Evolutionary conservation across 2,888 invertebrate species (phyloP).

Genomic region (Ochropacha duplaris): DNA sequence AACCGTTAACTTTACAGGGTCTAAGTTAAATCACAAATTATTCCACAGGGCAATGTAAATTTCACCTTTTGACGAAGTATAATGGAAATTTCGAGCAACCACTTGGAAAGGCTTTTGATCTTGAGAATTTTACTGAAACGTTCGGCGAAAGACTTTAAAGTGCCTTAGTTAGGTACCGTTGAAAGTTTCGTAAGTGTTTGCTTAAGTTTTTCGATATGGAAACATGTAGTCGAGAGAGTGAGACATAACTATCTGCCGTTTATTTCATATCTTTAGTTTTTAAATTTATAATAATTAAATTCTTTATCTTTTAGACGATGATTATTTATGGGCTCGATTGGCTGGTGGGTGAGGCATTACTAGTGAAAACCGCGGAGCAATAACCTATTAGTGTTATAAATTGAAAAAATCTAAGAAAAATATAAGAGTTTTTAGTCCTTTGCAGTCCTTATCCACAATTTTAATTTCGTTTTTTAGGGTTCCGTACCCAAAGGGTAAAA

Average conservation of each 20-base stretch:
- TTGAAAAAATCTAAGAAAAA: no score
- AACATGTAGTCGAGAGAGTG: slow-evolving; percentile 12
- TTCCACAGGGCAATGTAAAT: slow-evolving; percentile 55
- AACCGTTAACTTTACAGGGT: slow-evolving; percentile 20
- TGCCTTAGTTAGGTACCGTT: slow-evolving; percentile 36
- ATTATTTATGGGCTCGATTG: no score
- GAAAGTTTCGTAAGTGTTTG: slow-evolving; percentile 43
- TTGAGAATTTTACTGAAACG: slow-evolving; percentile 62
- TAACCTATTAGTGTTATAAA: no score
- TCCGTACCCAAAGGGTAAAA: no score
- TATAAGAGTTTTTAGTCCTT: no score
- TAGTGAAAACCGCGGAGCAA: no score
- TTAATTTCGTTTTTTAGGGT: no score
- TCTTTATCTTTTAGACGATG: no score
- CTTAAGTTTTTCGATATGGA: slow-evolving; percentile 35
- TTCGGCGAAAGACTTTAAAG: slow-evolving; percentile 51
- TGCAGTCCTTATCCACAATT: no score
- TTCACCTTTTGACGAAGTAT: slow-evolving; percentile 62
- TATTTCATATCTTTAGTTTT: no score
- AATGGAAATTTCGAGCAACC: slow-evolving; percentile 74
- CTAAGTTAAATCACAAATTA: slow-evolving; percentile 50
- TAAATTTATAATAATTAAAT: no score
- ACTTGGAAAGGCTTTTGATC: slow-evolving; percentile 73
- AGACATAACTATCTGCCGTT: neutral
- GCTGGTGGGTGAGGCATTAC: no score